Evolutionary conservation across 2,797 vertebrate species (phyloP).

Genomic region (Alca torda): DNA sequence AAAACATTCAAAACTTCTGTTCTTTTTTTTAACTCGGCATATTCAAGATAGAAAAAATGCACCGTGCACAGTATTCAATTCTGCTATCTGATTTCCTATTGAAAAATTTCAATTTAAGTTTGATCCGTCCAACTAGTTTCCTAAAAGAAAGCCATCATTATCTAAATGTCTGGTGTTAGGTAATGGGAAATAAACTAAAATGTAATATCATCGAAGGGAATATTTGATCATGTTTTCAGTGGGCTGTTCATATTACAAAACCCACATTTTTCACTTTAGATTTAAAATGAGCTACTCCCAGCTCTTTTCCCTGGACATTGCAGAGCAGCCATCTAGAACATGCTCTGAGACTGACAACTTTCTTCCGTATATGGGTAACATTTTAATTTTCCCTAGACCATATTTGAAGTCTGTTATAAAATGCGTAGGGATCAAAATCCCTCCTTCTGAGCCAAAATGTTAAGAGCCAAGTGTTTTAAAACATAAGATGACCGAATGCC

Average conservation of each 20-base stretch:
- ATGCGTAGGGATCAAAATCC: conserved; percentile 46
- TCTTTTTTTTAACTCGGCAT: not conserved
- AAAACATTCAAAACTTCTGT: not conserved
- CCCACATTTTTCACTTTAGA: not conserved
- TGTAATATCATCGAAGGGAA: not conserved
- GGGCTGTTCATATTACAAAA: not conserved
- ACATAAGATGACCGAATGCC: conserved; percentile 33
- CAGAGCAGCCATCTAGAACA: conserved; percentile 29
- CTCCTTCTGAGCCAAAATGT: conserved; percentile 44
- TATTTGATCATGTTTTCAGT: conserved; percentile 4
- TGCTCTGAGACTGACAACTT: conserved; percentile 11
- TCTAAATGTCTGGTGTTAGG: not conserved
- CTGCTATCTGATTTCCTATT: not conserved
- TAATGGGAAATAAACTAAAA: not conserved
- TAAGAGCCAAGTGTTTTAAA: conserved; percentile 58
- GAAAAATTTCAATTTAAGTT: not conserved
- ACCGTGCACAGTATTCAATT: not conserved
- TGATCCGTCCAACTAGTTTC: not conserved
- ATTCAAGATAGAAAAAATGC: not conserved
- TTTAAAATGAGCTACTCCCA: not conserved
- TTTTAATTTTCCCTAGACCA: conserved; percentile 61
- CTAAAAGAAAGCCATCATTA: not conserved
- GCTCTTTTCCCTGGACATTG: not conserved
- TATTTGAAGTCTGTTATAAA: conserved; percentile 59
- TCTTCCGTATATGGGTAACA: conserved; percentile 46